phyloP scores from a whole-genome alignment of 2,888 invertebrate genomes.

The Drosophila nr. perissopoda region DNA sequence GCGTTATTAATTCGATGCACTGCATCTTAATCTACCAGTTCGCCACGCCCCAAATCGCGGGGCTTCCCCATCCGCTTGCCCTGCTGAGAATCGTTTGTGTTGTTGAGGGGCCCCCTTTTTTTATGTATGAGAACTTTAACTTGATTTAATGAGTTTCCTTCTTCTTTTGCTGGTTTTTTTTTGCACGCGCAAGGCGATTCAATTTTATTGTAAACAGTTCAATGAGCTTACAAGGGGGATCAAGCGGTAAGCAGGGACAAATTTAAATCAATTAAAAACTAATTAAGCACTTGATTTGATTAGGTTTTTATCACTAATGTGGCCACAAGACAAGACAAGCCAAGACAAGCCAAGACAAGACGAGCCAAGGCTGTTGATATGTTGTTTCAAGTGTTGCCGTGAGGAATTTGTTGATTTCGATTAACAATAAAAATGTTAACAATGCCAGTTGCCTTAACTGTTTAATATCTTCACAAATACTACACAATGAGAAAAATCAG shows the following conservation, averaged over 20 bases:
- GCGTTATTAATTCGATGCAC: slow-evolving; percentile 71
- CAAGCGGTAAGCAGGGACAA: neutral
- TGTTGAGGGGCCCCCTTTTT: slow-evolving; percentile 10
- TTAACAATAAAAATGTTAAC: neutral
- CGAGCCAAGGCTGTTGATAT: neutral
- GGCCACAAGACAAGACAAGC: slow-evolving; percentile 1
- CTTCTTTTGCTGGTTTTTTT: slow-evolving; percentile 15
- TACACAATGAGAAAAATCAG: neutral
- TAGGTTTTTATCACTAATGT: slow-evolving; percentile 32
- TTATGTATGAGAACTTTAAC: slow-evolving; percentile 50
- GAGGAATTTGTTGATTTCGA: neutral
- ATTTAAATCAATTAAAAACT: slow-evolving; percentile 63
- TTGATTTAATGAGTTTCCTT: slow-evolving; percentile 64
- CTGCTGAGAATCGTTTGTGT: slow-evolving; percentile 50
- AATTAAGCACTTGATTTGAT: slow-evolving; percentile 67
- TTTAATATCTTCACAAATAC: neutral
- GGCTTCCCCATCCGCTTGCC: neutral
- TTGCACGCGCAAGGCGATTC: slow-evolving; percentile 52
- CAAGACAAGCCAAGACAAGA: slow-evolving; percentile 11
- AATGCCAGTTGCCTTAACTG: neutral
- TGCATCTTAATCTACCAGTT: slow-evolving; percentile 64
- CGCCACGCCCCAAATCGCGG: neutral
- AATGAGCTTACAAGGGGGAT: slow-evolving; percentile 46
- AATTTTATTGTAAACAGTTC: slow-evolving; percentile 68
- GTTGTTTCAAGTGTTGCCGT: slow-evolving; percentile 3